Percentiles rank a stretch among this genome's conserved stretches.
phyloP scores from a whole-genome alignment of 1,140 invertebrate species.

The Drosophila pseudoobscura region DNA sequence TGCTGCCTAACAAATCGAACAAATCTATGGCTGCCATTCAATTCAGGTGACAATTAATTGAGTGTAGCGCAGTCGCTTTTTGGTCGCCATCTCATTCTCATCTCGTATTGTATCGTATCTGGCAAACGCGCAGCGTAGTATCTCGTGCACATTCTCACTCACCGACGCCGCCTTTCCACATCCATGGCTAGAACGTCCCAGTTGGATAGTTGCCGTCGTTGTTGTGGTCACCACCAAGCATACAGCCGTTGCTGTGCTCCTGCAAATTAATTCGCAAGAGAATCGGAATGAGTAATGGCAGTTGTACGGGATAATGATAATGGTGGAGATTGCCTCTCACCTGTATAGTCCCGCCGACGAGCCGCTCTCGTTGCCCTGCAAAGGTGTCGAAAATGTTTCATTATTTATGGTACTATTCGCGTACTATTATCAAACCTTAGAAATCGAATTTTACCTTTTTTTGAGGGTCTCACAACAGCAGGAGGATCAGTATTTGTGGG shows the following conservation, averaged over 20 bases:
- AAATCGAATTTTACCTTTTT: no score
- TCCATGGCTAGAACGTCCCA: constrained; percentile 47
- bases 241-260: constrained; percentile 2
- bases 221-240: not conserved
- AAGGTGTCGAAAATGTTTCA: no score
- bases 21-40: constrained; percentile 11
- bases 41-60: constrained; percentile 51
- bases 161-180: constrained; percentile 73
- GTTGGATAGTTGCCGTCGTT: constrained; percentile 2
- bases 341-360: no score
- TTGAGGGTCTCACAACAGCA: no score
- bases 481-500: no score
- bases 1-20: constrained; percentile 11
- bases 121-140: not conserved
- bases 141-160: constrained; percentile 32
- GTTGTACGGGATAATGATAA: not conserved
- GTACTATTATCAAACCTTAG: no score
- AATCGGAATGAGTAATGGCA: constrained; percentile 3
- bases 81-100: constrained; percentile 8
- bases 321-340: no score
- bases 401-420: no score
- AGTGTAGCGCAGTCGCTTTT: constrained; percentile 41
- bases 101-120: not conserved
- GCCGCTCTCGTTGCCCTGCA: no score
- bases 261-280: not conserved